A percentile compares a stretch with the other conserved stretches of the same genome.
These are phyloP conservation scores for Zosterops japonicus DNA, from an alignment of 2,113 vertebrate species.

Conservation along the genomic window DNA sequence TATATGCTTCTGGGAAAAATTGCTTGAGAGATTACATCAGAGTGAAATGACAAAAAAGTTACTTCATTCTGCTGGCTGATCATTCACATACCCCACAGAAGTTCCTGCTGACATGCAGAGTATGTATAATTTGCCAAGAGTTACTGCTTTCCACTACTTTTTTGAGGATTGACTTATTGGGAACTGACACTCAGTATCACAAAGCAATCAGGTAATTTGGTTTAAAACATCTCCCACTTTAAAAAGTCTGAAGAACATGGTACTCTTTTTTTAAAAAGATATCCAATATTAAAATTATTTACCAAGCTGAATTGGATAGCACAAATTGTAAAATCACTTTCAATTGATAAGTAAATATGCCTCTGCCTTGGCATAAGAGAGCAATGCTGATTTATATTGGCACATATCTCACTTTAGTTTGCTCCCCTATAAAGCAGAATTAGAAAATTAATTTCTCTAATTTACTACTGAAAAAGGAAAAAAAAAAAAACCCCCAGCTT, in stretches of 20 bases:
- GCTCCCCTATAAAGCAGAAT: not conserved
- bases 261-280: not conserved
- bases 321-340: not conserved
- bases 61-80: slow-evolving; percentile 84
- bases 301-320: not conserved
- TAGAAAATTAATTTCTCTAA: not conserved
- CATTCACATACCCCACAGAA: slow-evolving; percentile 82
- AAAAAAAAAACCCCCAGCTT: not conserved
- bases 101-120: slow-evolving; percentile 75
- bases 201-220: not conserved
- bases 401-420: not conserved
- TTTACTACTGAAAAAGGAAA: not conserved
- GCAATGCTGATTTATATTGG: not conserved
- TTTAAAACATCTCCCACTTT: not conserved
- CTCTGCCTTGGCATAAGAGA: not conserved
- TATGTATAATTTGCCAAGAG: slow-evolving; percentile 75
- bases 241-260: not conserved
- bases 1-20: slow-evolving; percentile 71
- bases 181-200: not conserved
- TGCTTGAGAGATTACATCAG: slow-evolving; percentile 78
- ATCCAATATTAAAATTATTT: not conserved
- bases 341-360: not conserved
- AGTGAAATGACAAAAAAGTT: slow-evolving; percentile 83
- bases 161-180: not conserved
- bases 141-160: not conserved